Base-by-base conservation (phyloP, 2,888 invertebrate species). In the Drosophila stalkeri region DNA sequence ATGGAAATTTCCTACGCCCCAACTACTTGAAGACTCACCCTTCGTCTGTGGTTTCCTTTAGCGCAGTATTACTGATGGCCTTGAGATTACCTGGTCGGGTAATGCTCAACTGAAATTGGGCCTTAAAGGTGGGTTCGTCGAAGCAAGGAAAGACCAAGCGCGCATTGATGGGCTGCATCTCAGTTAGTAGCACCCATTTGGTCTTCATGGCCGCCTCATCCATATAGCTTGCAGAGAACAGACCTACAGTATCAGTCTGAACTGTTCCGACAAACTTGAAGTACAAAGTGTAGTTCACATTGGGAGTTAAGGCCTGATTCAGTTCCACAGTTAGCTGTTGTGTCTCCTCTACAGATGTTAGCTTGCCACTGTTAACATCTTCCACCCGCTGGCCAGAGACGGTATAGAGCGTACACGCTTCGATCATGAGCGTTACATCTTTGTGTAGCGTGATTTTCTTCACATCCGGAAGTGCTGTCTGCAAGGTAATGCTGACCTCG, bases 61-160 rank as follows among this genome's bases (percentile, higher is more conserved):
- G 33, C 27, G 60, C 70, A 0, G 92, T 89, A 39, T 92, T 92
- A 6, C 93, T 93, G 12, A 93, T 76, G 0, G 92, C 91, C 6
- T 6, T 49, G 9, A 92, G 92, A 0, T 71, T 75, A 0, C 69
- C 72, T 0, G 94, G 94, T 6, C 95, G 94, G 43, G 93, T 94
- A 49, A 96, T 94, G 8, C 94, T 94, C 44, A 96, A 93, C 11
- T 94, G 93, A 89, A 96, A 96, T 18, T 92, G 91, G 0, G 97
- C 96, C 85, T 96, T 97, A 18, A 94, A 89, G 0, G 92, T 93
- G 0, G 97, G 96, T 83, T 96, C 96, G 85, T 97, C 97, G 84
- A 95, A 96, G 84, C 96, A 96, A 0, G 97, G 97, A 89, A 97
- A 96, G 0, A 95, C 95, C 12, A 94, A 93, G 2, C 96, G 94